Evolutionary conservation across 2,888 invertebrate genomes (phyloP).

Genomic region (Lithophane semibrunnea): DNA sequence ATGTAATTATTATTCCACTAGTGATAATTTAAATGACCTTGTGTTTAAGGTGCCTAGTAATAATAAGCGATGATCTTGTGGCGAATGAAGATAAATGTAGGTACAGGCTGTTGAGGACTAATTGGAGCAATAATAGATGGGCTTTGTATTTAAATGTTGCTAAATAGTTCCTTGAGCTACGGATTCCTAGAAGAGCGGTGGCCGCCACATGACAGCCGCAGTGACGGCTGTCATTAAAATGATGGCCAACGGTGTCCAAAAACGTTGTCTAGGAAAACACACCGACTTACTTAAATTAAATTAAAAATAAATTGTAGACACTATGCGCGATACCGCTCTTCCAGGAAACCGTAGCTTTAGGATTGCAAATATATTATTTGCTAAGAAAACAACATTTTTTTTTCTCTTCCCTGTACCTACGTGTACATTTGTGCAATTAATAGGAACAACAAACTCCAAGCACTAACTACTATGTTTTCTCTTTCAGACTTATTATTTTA

Average conservation of each 20-base stretch:
- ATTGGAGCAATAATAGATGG: too few relatives aligned
- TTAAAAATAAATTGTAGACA: too few relatives aligned
- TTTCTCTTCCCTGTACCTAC: neutral
- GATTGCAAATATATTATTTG: too few relatives aligned
- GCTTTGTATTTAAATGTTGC: neutral
- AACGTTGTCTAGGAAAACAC: too few relatives aligned
- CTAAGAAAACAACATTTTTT: too few relatives aligned
- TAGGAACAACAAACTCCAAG: neutral
- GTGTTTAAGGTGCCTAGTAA: neutral
- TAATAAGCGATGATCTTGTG: constrained; percentile 9
- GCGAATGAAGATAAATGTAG: neutral
- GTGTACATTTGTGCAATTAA: neutral
- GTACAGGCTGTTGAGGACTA: neutral
- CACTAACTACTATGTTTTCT: neutral
- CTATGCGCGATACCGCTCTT: too few relatives aligned
- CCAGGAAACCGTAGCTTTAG: too few relatives aligned
- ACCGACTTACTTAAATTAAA: too few relatives aligned
- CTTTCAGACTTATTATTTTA: neutral
- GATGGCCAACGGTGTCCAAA: too few relatives aligned
- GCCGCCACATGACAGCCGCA: too few relatives aligned
- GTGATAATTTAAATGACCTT: neutral
- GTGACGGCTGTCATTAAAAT: too few relatives aligned
- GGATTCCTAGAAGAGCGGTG: too few relatives aligned
- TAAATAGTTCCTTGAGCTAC: neutral
- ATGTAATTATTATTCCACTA: neutral